These are phyloP conservation scores for Bothrops jararaca DNA, from an alignment of 2,113 vertebrate genomes.

Conservation along the genomic window DNA sequence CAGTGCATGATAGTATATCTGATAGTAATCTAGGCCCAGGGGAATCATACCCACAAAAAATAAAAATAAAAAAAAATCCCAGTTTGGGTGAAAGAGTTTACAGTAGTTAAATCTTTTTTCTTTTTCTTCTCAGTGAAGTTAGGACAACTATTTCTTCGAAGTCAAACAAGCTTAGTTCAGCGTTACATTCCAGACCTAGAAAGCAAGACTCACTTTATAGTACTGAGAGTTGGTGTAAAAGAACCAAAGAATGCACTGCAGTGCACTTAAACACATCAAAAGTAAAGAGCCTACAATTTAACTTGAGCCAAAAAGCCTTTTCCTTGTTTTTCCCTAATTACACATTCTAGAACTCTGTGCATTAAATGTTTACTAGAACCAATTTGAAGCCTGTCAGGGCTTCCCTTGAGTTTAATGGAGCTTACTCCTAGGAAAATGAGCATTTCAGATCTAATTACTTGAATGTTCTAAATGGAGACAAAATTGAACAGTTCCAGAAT, in stretches of 20 bases:
- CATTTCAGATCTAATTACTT: not conserved
- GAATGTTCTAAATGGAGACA: not conserved
- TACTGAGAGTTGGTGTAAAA: not conserved
- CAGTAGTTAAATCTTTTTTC: not conserved
- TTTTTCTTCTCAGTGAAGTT: not conserved
- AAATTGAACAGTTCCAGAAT: not conserved
- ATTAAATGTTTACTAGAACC: not conserved
- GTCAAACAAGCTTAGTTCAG: not conserved
- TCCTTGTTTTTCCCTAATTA: not conserved
- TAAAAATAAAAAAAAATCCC: not conserved
- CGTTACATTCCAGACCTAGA: not conserved
- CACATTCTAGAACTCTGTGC: not conserved
- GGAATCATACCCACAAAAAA: not conserved
- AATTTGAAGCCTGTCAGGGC: not conserved
- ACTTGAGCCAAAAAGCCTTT: not conserved
- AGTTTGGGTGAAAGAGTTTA: not conserved
- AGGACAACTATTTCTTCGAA: not conserved
- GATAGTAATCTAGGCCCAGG: conserved; percentile 36
- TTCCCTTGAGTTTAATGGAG: not conserved
- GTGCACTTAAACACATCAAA: not conserved
- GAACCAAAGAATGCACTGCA: not conserved
- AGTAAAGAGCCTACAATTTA: not conserved
- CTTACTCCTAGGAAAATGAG: not conserved
- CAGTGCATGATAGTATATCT: conserved; percentile 29
- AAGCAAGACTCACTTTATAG: rapidly evolving